phyloP scores from a whole-genome alignment of 1,140 invertebrate genomes.

The Tetranychus urticae region DNA sequence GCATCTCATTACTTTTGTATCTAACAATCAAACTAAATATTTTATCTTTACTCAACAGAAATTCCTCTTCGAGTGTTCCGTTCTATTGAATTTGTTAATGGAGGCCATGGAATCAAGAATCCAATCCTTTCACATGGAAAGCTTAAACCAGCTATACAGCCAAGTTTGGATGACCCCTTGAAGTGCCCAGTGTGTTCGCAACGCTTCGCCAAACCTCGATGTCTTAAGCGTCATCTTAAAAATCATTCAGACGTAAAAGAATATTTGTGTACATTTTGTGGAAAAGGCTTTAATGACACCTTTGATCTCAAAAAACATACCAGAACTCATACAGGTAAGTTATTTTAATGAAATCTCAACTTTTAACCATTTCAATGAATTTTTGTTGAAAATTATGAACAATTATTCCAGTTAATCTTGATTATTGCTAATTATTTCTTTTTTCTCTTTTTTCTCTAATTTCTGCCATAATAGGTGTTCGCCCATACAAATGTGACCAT shows the following conservation, averaged over 20 bases:
- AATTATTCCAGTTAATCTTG: too few species aligned
- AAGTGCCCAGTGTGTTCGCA: conserved; percentile 77
- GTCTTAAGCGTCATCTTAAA: conserved; percentile 95
- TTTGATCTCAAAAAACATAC: conserved; percentile 98
- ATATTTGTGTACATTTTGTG: conserved; percentile 95
- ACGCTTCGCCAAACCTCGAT: conserved; percentile 71
- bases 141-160: neutral
- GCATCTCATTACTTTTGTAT: too few species aligned
- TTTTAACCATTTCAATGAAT: too few species aligned
- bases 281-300: conserved; percentile 98
- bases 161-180: conserved; percentile 11
- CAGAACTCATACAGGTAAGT: conserved; percentile 76
- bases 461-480: conserved; percentile 40
- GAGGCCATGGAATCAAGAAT: conserved; percentile 96
- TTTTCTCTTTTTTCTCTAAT: conserved; percentile 1
- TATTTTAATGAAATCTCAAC: too few species aligned
- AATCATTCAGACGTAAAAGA: conserved; percentile 95
- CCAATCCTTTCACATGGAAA: conserved; percentile 36
- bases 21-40: too few species aligned
- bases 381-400: too few species aligned
- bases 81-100: conserved; percentile 84
- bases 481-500: conserved; percentile 92
- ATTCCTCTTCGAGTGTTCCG: conserved; percentile 5
- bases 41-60: neutral
- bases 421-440: neutral